A percentile compares a stretch with the other conserved stretches of the same genome.
These are phyloP conservation scores for Drosophila kurseongensis DNA, from an alignment of 1,140 invertebrate genomes.

Conservation along the genomic window DNA sequence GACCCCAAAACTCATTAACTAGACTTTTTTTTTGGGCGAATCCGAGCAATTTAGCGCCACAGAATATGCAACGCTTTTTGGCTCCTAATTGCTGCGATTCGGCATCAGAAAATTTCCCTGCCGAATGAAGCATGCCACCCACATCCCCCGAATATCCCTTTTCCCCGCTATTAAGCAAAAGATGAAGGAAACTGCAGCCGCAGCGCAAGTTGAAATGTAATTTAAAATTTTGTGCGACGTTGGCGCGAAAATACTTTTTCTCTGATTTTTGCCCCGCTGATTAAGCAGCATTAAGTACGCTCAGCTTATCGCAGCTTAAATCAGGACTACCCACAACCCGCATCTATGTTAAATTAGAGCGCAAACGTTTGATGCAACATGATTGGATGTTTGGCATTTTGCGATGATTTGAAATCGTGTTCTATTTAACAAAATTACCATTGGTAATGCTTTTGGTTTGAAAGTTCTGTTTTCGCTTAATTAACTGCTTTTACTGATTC, in stretches of 20 bases:
- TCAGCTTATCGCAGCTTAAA: conserved; percentile 25
- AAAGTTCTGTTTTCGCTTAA: conserved; percentile 37
- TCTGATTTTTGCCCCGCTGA: conserved; percentile 29
- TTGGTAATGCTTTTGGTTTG: conserved; percentile 17
- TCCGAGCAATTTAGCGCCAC: conserved; percentile 46
- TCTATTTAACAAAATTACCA: conserved; percentile 16
- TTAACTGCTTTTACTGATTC: conserved; percentile 46
- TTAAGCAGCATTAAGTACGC: conserved; percentile 39
- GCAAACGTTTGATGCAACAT: conserved; percentile 36
- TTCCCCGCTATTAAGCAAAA: conserved; percentile 3
- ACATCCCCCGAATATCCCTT: conserved; percentile 1
- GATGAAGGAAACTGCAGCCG: conserved; percentile 41
- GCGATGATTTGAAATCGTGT: conserved; percentile 32
- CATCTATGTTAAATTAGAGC: conserved; percentile 17
- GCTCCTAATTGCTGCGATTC: conserved; percentile 64
- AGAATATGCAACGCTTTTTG: conserved; percentile 64
- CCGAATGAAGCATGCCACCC: conserved; percentile 62
- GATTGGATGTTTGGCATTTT: conserved; percentile 34
- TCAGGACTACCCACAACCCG: conserved; percentile 18
- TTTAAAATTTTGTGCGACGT: conserved; percentile 66
- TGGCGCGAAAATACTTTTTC: conserved; percentile 42
- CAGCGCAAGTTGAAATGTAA: conserved; percentile 60
- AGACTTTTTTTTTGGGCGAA: conserved; percentile 46
- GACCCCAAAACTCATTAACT: conserved; percentile 52
- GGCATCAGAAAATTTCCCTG: conserved; percentile 50